Base-by-base conservation (phyloP, 2,888 invertebrate genomes). In the Agonopterix subpropinquella region DNA sequence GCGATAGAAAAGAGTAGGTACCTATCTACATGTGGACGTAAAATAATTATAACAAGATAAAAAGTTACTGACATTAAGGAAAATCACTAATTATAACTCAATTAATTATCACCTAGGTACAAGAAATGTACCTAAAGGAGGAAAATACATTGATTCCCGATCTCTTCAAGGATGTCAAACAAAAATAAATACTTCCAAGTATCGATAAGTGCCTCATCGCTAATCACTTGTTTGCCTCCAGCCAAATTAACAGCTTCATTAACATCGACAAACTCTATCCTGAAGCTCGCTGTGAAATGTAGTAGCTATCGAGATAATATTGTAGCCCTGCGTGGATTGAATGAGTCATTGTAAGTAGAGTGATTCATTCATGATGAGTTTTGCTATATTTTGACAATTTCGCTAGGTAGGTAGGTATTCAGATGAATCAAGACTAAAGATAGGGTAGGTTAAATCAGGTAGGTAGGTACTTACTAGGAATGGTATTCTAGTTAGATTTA, bases 191-290 rank as follows among this genome's bases (percentile, higher is more conserved):
- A 49, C 50, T 66, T 65, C 57, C 51, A 45, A 49, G 59, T 61
- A 71, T 48, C 57, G 61, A 67, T 70, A 69, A 64, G 48, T 48
- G 7, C 11, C 47, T 55, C 50, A 60, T 53, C 64, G 55, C 72
- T 81, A 80, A 83, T 77, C 62, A 73, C 62, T 76, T 80, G 74
- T 82, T 83, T 81, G 63, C 57, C 51, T 53, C 61, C 58, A 67
- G 28, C 62, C 60, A 70, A 67, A 68, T 71, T 62, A 67, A 67
- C 64, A 55, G 60, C 53, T 60, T 56, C 59, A 58, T 61, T 63
- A 72, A 57, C 57, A 53, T 50, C 41, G 46, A 15, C 46, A 54
- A 53, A 52, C 53, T 56, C 52, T 62, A 66, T 65, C 55, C 54
- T 65, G 69, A 70, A 77, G 73, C 64, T 61, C 61, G 67, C 59